phyloP scores from a whole-genome alignment of 2,797 vertebrate species.

The Falco biarmicus region DNA sequence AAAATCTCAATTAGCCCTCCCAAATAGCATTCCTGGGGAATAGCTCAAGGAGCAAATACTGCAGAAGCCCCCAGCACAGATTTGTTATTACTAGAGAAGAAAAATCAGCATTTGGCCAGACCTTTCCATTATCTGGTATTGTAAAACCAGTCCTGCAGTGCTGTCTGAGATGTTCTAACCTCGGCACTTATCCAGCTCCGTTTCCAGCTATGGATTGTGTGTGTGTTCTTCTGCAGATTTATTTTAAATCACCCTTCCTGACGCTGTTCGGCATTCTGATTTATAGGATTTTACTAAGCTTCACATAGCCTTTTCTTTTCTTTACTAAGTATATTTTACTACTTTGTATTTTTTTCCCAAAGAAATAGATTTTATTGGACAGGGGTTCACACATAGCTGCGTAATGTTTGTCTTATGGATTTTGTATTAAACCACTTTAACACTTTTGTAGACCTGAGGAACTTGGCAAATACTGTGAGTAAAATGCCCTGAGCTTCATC shows the following conservation, averaged over 20 bases:
- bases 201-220: constrained; percentile 21
- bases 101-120: constrained; percentile 9
- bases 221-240: constrained; percentile 34
- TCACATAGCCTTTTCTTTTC: constrained; percentile 37
- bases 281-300: constrained; percentile 45
- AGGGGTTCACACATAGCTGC: not conserved
- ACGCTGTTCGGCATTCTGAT: constrained; percentile 26
- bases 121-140: constrained; percentile 13
- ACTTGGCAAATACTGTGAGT: constrained; percentile 26
- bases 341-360: constrained; percentile 8
- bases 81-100: constrained; percentile 4
- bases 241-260: constrained; percentile 35
- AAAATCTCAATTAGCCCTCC: constrained; percentile 39
- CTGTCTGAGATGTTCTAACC: constrained; percentile 5
- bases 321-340: constrained; percentile 39
- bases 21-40: constrained; percentile 6
- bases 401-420: constrained; percentile 20
- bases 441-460: constrained; percentile 49
- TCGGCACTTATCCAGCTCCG: not conserved
- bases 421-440: constrained; percentile 63
- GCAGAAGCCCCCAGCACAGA: not conserved
- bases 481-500: constrained; percentile 38
- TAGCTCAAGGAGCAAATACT: not conserved
- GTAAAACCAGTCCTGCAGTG: constrained; percentile 3
- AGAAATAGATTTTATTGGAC: constrained; percentile 53